Evolutionary conservation across 35 echinoderm and acorn worm genomes (phyloP), one percentile per base, ranked within the genome.

Genomic region (Apostichopus japonicus): DNA sequence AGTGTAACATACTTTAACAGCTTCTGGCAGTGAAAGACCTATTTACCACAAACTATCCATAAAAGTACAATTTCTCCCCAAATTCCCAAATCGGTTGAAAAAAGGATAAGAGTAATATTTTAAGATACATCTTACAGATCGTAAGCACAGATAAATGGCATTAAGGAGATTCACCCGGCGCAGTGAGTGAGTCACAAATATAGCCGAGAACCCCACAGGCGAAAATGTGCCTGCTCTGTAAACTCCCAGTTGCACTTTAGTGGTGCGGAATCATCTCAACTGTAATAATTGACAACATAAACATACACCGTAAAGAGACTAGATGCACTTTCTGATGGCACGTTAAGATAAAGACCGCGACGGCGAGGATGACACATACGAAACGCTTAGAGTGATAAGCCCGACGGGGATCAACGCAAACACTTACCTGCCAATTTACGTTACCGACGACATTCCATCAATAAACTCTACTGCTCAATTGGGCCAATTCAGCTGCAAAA

Each of bases 251-350:
- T 56, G 81, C 81, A 84, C 81, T 84, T 84, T 58, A 57, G 54
- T 19, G 21, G 54, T 23, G 54, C 54, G 22, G 53, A 84, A 84
- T 84, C 81, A 84, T 55, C 23, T 84, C 81, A 84, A 84, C 81
- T 84, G 81, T n/a, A 84, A 84, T 84, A 84, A 84, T 84, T 84
- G 81, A 84, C 81, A 84, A 84, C 81, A 84, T 54, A 84, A 84
- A 84, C 81, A 84, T 55, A 84, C 81, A 84, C 56, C 81, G 17
- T 58, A 5, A 24, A 84, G 81, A 23, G 81, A 58, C 81, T 84
- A 56, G 71, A 75, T 84, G 81, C 53, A 84, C 81, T 84, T 84
- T 84, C 22, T 84, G 81, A 84, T 55, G 81, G 54, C 81, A 84
- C 10, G 15, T 84, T 51, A 57, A n/a, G 55, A 55, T 84, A 19